Conservation (phyloP, 1,140 invertebrate genomes). For the Acromyrmex echinatior region DNA sequence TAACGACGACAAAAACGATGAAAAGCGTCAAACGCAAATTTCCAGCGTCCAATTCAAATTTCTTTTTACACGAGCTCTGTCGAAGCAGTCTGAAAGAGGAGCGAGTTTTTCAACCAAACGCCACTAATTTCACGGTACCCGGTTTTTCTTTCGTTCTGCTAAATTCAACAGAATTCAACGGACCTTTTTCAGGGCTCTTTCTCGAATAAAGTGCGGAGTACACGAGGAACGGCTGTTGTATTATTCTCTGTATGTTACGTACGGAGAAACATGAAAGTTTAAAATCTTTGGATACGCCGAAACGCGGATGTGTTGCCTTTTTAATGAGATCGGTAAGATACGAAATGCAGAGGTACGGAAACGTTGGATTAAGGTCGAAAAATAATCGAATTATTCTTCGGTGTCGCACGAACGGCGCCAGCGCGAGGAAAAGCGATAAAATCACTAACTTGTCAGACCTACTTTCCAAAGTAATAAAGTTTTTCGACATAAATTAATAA, state of each 20-base stretch:
- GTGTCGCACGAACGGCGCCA: background rate
- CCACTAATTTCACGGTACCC: slow-evolving; percentile 65
- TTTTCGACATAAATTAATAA: slow-evolving; percentile 51
- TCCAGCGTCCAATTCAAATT: slow-evolving; percentile 57
- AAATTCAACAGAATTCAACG: slow-evolving; percentile 53
- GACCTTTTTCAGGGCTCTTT: slow-evolving; percentile 51
- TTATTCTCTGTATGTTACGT: slow-evolving; percentile 50
- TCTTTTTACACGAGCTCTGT: slow-evolving; percentile 54
- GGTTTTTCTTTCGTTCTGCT: slow-evolving; percentile 45
- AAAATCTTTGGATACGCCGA: slow-evolving; percentile 7
- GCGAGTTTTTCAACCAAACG: slow-evolving; percentile 54
- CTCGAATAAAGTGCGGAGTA: slow-evolving; percentile 38
- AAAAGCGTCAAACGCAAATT: slow-evolving; percentile 49
- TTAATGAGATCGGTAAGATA: slow-evolving; percentile 12
- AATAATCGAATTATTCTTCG: slow-evolving; percentile 29
- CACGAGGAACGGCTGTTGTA: slow-evolving; percentile 15
- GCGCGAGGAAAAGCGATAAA: slow-evolving; percentile 27
- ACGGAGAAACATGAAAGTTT: slow-evolving; percentile 27
- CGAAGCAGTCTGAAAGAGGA: slow-evolving; percentile 49
- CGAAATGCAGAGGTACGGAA: background rate
- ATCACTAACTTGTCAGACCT: slow-evolving; percentile 34
- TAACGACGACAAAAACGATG: slow-evolving; percentile 54
- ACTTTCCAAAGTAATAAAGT: slow-evolving; percentile 52
- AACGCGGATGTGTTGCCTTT: slow-evolving; percentile 27
- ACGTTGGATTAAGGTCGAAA: slow-evolving; percentile 15